Conservation (phyloP, 2,888 invertebrate genomes). For the Caenorhabditis afra region DNA sequence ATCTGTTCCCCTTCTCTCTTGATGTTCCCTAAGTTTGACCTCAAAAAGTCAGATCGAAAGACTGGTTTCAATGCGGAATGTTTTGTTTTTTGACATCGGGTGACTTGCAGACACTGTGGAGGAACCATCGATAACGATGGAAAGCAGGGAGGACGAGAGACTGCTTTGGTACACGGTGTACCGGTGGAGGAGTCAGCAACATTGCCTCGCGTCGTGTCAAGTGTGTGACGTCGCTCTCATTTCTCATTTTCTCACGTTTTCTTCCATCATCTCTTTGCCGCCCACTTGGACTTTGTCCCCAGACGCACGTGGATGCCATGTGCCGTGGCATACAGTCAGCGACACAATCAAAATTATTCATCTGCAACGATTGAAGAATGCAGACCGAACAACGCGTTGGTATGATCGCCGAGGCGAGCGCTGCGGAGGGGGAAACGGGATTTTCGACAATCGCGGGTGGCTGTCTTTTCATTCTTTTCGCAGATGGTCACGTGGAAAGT, state of each 20-base stretch:
- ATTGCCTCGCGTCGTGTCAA: constrained; percentile 22
- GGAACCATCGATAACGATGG: constrained; percentile 33
- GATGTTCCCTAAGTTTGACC: constrained; percentile 6
- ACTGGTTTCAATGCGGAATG: constrained; percentile 26
- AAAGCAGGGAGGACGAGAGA: background rate
- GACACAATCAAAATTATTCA: constrained; percentile 47
- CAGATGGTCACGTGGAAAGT: constrained; percentile 49
- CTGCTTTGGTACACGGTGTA: constrained; percentile 51
- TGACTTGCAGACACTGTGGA: constrained; percentile 43
- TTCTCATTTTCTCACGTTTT: constrained; percentile 56
- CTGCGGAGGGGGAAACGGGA: constrained; percentile 44
- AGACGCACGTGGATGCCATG: constrained; percentile 60
- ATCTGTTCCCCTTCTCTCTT: background rate
- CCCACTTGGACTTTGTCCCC: constrained; percentile 62
- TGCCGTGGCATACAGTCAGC: constrained; percentile 26
- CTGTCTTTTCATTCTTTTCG: constrained; percentile 33
- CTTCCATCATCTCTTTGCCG: constrained; percentile 22
- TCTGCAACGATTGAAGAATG: constrained; percentile 39
- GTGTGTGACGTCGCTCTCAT: constrained; percentile 45
- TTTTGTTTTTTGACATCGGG: constrained; percentile 19
- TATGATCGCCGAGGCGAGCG: constrained; percentile 23
- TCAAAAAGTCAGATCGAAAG: constrained; percentile 9
- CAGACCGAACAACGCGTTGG: constrained; percentile 35
- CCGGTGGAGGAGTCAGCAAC: constrained; percentile 23
- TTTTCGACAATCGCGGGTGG: constrained; percentile 27